phyloP scores from a whole-genome alignment of 2,888 invertebrate species.

The Elysia crispata region DNA sequence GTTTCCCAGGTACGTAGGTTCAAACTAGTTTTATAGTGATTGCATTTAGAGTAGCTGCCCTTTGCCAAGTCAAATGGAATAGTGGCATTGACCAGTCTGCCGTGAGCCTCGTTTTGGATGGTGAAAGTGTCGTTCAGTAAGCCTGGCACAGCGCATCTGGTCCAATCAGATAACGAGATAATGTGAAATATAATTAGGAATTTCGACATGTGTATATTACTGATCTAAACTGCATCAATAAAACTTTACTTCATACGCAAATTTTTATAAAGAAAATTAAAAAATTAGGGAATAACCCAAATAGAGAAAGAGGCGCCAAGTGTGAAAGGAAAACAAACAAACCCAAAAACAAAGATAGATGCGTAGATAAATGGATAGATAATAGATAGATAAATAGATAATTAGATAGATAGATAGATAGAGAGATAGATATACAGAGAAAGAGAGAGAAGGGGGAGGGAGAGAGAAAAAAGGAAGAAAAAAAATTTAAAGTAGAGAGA shows the following conservation, averaged over 20 bases:
- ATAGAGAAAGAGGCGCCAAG: too few species aligned
- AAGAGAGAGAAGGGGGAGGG: neutral
- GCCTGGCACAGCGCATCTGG: conserved; percentile 49
- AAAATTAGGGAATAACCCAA: too few species aligned
- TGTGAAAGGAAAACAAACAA: neutral
- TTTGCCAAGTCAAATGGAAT: conserved; percentile 36
- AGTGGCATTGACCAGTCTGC: conserved; percentile 39
- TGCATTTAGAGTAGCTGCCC: conserved; percentile 14
- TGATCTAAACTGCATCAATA: too few species aligned
- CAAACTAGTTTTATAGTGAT: conserved; percentile 31
- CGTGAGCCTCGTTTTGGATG: conserved; percentile 32
- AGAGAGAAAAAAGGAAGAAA: neutral
- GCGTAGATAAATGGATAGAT: neutral
- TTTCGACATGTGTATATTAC: too few species aligned
- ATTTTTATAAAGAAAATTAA: too few species aligned
- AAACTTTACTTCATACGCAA: too few species aligned
- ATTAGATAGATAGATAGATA: conserved; percentile 24
- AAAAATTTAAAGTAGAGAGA: too few species aligned
- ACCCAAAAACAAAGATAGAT: too few species aligned
- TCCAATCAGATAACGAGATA: too few species aligned
- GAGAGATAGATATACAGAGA: conserved; percentile 24
- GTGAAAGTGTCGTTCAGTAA: conserved; percentile 42
- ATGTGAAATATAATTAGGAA: too few species aligned
- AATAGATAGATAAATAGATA: conserved; percentile 13
- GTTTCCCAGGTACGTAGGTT: neutral